Evolutionary conservation across 2,113 vertebrate genomes (phyloP).

Genomic region (Sturnus vulgaris): DNA sequence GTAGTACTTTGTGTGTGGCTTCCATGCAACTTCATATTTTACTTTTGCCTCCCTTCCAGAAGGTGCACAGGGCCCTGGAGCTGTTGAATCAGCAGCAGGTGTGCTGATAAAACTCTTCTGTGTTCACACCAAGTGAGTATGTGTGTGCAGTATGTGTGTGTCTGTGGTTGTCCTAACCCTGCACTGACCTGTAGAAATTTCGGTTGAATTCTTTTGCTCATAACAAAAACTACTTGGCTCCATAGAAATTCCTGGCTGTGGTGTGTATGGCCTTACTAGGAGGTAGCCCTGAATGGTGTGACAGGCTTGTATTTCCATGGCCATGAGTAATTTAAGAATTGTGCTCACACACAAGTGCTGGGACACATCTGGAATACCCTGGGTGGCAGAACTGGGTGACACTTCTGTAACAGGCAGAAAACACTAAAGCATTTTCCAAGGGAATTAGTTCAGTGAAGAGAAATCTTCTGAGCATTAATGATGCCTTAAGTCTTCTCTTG

Average conservation of each 20-base stretch:
- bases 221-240: not conserved
- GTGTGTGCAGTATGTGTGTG: not conserved
- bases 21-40: not conserved
- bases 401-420: not conserved
- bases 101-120: conserved; percentile 98
- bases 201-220: not conserved
- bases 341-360: not conserved
- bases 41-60: conserved; percentile 73
- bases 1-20: not conserved
- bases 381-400: not conserved
- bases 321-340: not conserved
- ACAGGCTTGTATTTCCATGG: not conserved
- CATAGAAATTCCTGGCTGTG: not conserved
- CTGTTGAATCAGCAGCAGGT: conserved; percentile 85
- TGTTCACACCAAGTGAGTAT: conserved; percentile 95
- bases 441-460: not conserved
- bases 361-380: not conserved
- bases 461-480: not conserved
- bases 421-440: not conserved
- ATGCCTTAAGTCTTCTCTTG: not conserved
- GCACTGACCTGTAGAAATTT: not conserved
- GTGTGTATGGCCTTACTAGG: not conserved
- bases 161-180: not conserved
- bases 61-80: conserved; percentile 80
- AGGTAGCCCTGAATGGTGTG: not conserved